Conservation (phyloP, 2,888 invertebrate species). For the Pyrgus malvae region DNA sequence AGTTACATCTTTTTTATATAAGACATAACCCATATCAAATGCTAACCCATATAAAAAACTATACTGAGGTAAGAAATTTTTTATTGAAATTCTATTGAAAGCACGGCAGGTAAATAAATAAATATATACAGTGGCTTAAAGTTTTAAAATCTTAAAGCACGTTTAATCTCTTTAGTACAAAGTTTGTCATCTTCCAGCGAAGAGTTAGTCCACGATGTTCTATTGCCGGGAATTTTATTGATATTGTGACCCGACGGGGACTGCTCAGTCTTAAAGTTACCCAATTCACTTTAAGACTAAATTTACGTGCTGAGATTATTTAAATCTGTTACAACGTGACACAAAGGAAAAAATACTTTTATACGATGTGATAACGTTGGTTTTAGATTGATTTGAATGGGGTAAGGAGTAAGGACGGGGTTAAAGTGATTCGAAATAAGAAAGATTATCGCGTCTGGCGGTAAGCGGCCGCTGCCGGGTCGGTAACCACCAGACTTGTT, state of each 20-base stretch:
- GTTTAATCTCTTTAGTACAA: slow-evolving; percentile 2
- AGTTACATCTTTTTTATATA: too few species aligned
- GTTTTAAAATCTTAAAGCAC: not conserved
- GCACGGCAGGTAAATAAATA: too few species aligned
- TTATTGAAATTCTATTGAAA: too few species aligned
- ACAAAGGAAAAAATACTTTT: not conserved
- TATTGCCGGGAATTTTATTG: slow-evolving; percentile 19
- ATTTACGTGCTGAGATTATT: slow-evolving; percentile 10
- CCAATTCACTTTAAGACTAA: slow-evolving; percentile 12
- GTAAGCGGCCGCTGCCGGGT: slow-evolving; percentile 15
- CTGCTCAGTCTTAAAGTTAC: slow-evolving; percentile 16
- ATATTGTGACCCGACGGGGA: slow-evolving; percentile 19
- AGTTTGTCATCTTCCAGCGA: slow-evolving; percentile 15
- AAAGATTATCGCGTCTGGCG: slow-evolving; percentile 28
- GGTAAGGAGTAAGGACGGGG: slow-evolving; percentile 11
- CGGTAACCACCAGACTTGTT: slow-evolving; percentile 22
- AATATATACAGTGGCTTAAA: not conserved
- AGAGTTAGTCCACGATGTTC: slow-evolving; percentile 12
- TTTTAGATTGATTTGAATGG: not conserved
- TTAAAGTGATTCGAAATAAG: slow-evolving; percentile 27
- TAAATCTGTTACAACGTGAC: slow-evolving; percentile 2
- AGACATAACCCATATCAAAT: too few species aligned
- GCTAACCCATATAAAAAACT: too few species aligned
- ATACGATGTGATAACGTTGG: not conserved
- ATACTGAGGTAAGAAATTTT: too few species aligned